Evolutionary conservation across 2,888 invertebrate species (phyloP).

Genomic region (Baronia brevicornis): DNA sequence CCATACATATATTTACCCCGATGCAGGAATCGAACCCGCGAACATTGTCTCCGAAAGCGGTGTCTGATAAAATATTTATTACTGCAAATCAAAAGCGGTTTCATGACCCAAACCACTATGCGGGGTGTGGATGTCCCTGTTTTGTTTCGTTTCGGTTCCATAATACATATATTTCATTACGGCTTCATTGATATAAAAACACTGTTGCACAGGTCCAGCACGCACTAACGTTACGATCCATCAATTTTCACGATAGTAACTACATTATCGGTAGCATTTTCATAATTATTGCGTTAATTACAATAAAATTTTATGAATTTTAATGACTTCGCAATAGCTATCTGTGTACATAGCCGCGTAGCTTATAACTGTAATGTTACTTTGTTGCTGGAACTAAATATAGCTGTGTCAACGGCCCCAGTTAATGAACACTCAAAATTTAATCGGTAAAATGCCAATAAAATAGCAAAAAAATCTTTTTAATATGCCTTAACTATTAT

Average conservation of each 20-base stretch:
- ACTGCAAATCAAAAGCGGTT: too few species aligned
- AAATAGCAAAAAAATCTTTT: too few species aligned
- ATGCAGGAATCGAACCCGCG: too few species aligned
- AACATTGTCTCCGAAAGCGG: too few species aligned
- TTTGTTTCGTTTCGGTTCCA: too few species aligned
- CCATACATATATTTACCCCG: too few species aligned
- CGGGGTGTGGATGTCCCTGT: too few species aligned
- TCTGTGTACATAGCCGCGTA: conserved; percentile 2
- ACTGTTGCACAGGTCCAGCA: conserved; percentile 9
- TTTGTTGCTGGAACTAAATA: conserved; percentile 3
- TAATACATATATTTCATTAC: neutral
- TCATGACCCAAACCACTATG: too few species aligned
- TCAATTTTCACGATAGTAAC: conserved; percentile 9
- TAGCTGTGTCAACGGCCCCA: conserved; percentile 2
- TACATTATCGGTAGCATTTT: conserved; percentile 9
- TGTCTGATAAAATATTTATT: too few species aligned
- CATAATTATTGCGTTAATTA: conserved; percentile 11
- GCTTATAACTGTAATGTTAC: conserved; percentile 12
- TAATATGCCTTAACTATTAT: too few species aligned
- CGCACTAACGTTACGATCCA: conserved; percentile 6
- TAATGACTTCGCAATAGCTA: conserved; percentile 8
- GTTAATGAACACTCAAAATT: too few species aligned
- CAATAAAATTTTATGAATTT: conserved; percentile 15
- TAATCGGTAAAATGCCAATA: too few species aligned
- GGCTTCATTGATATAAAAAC: conserved; percentile 5